Percentiles rank a stretch among this genome's conserved stretches.
Conservation (phyloP, 2,797 vertebrate genomes). For the Micromesistius poutassou region DNA sequence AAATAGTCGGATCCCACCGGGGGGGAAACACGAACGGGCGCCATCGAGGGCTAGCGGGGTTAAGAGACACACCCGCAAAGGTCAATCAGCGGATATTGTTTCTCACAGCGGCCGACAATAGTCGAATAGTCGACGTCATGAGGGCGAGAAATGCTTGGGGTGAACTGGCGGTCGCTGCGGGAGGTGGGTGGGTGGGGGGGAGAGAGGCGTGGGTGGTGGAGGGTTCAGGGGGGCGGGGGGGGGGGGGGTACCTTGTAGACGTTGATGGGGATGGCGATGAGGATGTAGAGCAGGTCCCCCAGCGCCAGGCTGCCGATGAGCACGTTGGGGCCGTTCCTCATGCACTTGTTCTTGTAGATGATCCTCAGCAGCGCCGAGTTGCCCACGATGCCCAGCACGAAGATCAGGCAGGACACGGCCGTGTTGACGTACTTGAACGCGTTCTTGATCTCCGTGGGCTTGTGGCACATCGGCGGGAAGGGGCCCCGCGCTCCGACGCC, state of each 20-base stretch:
- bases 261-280: slow-evolving; percentile 85
- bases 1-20: slow-evolving; percentile 1
- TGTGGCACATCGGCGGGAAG: slow-evolving; percentile 73
- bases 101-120: neutral
- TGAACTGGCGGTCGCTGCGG: too few relatives aligned
- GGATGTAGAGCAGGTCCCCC: slow-evolving; percentile 86
- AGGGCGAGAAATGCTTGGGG: too few relatives aligned
- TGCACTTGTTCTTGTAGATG: slow-evolving; percentile 91
- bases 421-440: slow-evolving; percentile 88
- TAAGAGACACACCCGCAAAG: neutral
- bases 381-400: slow-evolving; percentile 85
- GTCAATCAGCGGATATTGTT: neutral
- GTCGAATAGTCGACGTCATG: neutral
- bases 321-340: slow-evolving; percentile 88
- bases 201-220: neutral
- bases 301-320: slow-evolving; percentile 87
- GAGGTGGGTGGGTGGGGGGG: neutral
- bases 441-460: slow-evolving; percentile 76
- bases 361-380: slow-evolving; percentile 86
- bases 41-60: neutral
- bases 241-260: slow-evolving; percentile 70
- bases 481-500: slow-evolving; percentile 36
- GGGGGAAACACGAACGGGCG: neutral
- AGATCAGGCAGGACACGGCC: slow-evolving; percentile 83
- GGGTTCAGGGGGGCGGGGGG: too few relatives aligned